These are phyloP conservation scores for Epinotia brunnichana DNA, from an alignment of 2,888 invertebrate species.

Conservation along the genomic window DNA sequence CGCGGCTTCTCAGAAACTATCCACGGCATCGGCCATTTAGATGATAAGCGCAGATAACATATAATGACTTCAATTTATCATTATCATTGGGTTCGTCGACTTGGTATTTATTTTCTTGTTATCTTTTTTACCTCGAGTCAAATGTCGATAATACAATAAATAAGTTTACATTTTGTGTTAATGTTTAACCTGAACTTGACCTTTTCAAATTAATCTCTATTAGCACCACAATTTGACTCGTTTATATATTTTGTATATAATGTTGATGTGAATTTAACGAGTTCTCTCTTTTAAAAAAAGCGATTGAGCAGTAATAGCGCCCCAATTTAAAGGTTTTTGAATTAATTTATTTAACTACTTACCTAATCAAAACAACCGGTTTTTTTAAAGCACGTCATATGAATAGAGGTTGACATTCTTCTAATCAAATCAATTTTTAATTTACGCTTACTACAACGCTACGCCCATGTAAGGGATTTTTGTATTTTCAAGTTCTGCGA, in stretches of 20 bases:
- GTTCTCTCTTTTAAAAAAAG: background rate
- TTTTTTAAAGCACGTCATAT: no score
- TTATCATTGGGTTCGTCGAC: constrained; percentile 64
- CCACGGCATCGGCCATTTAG: constrained; percentile 62
- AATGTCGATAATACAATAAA: constrained; percentile 46
- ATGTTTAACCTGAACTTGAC: constrained; percentile 14
- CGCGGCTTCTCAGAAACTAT: constrained; percentile 58
- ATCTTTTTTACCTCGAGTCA: constrained; percentile 56
- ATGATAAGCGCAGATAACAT: constrained; percentile 68
- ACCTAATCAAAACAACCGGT: no score
- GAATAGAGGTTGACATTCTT: background rate
- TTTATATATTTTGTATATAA: background rate
- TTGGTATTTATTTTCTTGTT: constrained; percentile 55
- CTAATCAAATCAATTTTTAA: background rate
- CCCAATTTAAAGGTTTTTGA: no score
- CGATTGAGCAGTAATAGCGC: no score
- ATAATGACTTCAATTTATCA: constrained; percentile 68
- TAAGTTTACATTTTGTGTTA: constrained; percentile 6
- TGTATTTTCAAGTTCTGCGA: background rate
- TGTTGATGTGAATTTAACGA: background rate
- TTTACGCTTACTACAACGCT: background rate
- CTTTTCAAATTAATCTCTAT: constrained; percentile 16
- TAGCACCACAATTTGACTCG: background rate
- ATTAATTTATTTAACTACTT: no score
- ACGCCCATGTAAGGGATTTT: background rate